phyloP scores from a whole-genome alignment of 1,140 invertebrate genomes.

The Phortica variegata region DNA sequence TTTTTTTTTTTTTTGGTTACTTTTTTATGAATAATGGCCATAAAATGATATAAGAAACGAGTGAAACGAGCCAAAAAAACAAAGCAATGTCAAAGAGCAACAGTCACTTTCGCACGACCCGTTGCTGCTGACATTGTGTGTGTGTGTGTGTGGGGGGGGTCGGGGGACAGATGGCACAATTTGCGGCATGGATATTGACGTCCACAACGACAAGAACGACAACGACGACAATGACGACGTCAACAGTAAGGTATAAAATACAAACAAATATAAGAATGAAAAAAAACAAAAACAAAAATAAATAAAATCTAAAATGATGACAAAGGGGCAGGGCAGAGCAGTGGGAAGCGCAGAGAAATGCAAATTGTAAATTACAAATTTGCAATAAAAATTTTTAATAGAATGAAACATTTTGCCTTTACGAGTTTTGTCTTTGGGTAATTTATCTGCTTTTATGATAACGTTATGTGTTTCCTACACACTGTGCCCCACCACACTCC shows the following conservation, averaged over 20 bases:
- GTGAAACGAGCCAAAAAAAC: constrained; percentile 21
- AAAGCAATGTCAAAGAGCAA: neutral
- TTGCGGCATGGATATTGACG: no score
- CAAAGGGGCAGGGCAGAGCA: neutral
- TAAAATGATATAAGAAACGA: constrained; percentile 32
- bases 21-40: constrained; percentile 56
- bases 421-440: constrained; percentile 49
- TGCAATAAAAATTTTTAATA: constrained; percentile 58
- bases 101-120: no score
- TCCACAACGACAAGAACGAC: constrained; percentile 2
- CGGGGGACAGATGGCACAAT: no score
- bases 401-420: constrained; percentile 57
- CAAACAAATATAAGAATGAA: constrained; percentile 12
- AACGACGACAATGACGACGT: neutral
- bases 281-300: no score
- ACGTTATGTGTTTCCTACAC: constrained; percentile 25
- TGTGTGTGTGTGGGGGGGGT: no score
- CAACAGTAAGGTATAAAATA: constrained; percentile 39
- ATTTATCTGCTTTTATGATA: constrained; percentile 57
- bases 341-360: constrained; percentile 33
- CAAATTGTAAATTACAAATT: constrained; percentile 58
- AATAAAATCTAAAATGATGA: no score
- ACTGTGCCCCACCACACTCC: no score
- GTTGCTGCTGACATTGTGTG: no score
- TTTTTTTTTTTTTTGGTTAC: constrained; percentile 10